Evolutionary conservation across 1,140 invertebrate species (phyloP).

Genomic region (Limonius californicus): DNA sequence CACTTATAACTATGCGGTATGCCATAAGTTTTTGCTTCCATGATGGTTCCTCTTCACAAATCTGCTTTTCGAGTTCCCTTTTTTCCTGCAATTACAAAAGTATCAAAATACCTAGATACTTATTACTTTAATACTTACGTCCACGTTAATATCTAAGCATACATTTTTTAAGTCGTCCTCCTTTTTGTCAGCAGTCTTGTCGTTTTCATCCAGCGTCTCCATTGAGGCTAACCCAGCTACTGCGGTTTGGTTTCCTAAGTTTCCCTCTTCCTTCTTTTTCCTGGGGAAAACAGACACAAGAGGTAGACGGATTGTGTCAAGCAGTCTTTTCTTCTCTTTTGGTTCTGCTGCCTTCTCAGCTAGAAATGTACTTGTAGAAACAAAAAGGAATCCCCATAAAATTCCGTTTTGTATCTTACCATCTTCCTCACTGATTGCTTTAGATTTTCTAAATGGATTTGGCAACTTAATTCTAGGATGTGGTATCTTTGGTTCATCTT

Average conservation of each 20-base stretch:
- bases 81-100: slow-evolving; percentile 14
- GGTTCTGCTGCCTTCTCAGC: slow-evolving; percentile 34
- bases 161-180: slow-evolving; percentile 69
- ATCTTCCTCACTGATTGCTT: slow-evolving; percentile 31
- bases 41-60: slow-evolving; percentile 31
- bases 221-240: slow-evolving; percentile 70
- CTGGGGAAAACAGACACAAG: slow-evolving; percentile 58
- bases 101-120: not conserved
- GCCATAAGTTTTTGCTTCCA: slow-evolving; percentile 34
- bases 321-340: slow-evolving; percentile 48
- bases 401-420: no score
- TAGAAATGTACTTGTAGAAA: slow-evolving; percentile 6
- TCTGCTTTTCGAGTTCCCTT: slow-evolving; percentile 44
- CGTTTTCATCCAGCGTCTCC: slow-evolving; percentile 69
- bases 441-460: slow-evolving; percentile 47
- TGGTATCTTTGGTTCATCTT: slow-evolving; percentile 33
- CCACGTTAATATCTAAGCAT: slow-evolving; percentile 53
- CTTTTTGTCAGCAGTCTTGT: slow-evolving; percentile 49
- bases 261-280: slow-evolving; percentile 40
- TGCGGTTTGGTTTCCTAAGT: slow-evolving; percentile 41
- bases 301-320: slow-evolving; percentile 61
- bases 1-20: slow-evolving; percentile 40
- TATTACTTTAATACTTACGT: slow-evolving; percentile 4
- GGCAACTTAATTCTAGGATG: slow-evolving; percentile 44
- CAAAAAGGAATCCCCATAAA: not conserved